A percentile compares a stretch with the other conserved stretches of the same genome.
Conservation (phyloP, 2,113 vertebrate genomes). For the Stictonetta naevosa region DNA sequence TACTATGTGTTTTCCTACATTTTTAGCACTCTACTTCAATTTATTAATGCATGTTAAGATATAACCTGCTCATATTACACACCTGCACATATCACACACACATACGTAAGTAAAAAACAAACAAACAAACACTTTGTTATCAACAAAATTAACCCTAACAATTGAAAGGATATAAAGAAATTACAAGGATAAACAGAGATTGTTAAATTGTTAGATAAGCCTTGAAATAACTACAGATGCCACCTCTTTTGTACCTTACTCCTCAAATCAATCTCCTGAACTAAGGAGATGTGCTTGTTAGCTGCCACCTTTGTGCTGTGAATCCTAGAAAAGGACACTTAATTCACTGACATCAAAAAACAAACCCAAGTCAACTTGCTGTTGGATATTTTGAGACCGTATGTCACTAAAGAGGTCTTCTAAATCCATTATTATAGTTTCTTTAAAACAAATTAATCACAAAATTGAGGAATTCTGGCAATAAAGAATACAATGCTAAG, state of each 20-base stretch:
- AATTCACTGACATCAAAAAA: background rate
- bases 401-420: background rate
- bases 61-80: background rate
- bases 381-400: background rate
- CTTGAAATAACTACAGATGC: background rate
- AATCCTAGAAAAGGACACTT: background rate
- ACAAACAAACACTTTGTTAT: background rate
- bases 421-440: background rate
- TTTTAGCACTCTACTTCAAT: background rate
- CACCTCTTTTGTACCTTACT: background rate
- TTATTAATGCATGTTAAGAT: background rate
- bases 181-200: background rate
- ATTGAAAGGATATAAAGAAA: background rate
- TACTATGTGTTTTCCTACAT: rapidly evolving
- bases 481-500: background rate
- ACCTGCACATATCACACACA: background rate
- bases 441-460: background rate
- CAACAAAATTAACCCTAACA: background rate
- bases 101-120: background rate
- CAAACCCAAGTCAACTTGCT: background rate
- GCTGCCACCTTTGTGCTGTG: background rate
- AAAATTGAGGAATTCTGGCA: background rate
- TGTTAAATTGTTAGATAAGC: background rate
- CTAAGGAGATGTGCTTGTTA: background rate
- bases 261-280: background rate